Evolutionary conservation across 1,140 invertebrate genomes (phyloP).

Genomic region (Atta texana): DNA sequence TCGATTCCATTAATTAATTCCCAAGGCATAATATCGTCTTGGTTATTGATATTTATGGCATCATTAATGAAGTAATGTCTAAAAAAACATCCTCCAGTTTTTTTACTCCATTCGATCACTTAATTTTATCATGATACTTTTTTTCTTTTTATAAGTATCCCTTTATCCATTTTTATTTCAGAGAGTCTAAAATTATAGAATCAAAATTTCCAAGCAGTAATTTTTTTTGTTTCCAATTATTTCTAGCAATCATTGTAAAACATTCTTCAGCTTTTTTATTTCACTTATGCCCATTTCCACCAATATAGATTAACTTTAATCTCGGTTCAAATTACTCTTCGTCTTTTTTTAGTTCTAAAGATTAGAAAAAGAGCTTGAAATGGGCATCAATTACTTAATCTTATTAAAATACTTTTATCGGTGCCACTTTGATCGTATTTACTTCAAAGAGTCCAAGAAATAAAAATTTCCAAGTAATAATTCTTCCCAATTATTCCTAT

Average conservation of each 20-base stretch:
- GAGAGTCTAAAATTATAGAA: background rate
- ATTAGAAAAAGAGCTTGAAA: too few relatives aligned
- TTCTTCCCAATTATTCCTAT: background rate
- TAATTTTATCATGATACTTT: background rate
- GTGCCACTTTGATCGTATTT: background rate
- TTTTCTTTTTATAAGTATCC: background rate
- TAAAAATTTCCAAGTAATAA: background rate
- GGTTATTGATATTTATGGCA: constrained; percentile 9
- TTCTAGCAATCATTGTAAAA: background rate
- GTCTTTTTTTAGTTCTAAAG: too few relatives aligned
- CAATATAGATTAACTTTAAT: too few relatives aligned
- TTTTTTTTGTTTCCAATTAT: background rate
- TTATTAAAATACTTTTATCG: background rate
- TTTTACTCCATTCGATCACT: background rate
- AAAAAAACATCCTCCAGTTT: background rate
- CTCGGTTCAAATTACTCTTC: too few relatives aligned
- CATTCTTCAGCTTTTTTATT: background rate
- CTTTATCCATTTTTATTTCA: background rate
- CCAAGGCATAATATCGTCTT: background rate
- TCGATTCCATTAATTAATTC: background rate
- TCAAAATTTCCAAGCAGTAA: background rate
- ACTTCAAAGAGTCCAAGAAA: background rate
- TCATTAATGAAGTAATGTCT: background rate
- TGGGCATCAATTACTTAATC: background rate
- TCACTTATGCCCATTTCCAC: background rate